A percentile compares a stretch with the other conserved stretches of the same genome.
These are phyloP conservation scores for Potamarius usumacintae DNA, from an alignment of 2,113 vertebrate species.

Conservation along the genomic window DNA sequence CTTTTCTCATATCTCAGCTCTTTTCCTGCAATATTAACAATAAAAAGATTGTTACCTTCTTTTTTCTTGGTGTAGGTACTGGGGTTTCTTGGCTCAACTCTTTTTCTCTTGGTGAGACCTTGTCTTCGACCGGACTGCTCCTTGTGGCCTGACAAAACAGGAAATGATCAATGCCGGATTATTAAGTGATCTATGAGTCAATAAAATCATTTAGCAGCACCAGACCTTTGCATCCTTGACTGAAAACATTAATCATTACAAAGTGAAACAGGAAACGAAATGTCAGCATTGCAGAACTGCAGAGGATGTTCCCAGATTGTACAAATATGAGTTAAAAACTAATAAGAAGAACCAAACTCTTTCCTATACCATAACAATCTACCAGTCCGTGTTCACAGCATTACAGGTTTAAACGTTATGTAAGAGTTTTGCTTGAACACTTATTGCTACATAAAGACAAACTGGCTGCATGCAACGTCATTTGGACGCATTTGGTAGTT, in stretches of 20 bases:
- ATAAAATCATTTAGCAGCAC: neutral
- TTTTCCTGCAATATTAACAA: slow-evolving; percentile 36
- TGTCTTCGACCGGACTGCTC: slow-evolving; percentile 18
- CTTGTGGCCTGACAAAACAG: slow-evolving; percentile 49
- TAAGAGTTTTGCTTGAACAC: neutral
- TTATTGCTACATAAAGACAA: neutral
- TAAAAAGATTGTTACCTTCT: slow-evolving; percentile 60
- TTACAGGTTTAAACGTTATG: neutral
- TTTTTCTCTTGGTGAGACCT: slow-evolving; percentile 11
- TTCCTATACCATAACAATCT: neutral
- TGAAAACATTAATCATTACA: neutral
- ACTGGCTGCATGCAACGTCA: neutral
- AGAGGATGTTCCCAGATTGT: neutral
- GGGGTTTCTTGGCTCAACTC: slow-evolving; percentile 12
- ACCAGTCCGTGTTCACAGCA: neutral
- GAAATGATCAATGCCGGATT: neutral
- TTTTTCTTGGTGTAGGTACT: slow-evolving; percentile 54
- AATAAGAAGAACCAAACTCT: neutral
- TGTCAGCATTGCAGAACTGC: no score
- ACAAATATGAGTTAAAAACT: neutral
- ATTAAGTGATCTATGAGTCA: neutral
- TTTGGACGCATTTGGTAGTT: no score
- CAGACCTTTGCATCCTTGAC: neutral
- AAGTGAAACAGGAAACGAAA: neutral
- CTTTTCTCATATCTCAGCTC: neutral